phyloP scores from a whole-genome alignment of 2,888 invertebrate species.

The Ichneumoninae sp. region DNA sequence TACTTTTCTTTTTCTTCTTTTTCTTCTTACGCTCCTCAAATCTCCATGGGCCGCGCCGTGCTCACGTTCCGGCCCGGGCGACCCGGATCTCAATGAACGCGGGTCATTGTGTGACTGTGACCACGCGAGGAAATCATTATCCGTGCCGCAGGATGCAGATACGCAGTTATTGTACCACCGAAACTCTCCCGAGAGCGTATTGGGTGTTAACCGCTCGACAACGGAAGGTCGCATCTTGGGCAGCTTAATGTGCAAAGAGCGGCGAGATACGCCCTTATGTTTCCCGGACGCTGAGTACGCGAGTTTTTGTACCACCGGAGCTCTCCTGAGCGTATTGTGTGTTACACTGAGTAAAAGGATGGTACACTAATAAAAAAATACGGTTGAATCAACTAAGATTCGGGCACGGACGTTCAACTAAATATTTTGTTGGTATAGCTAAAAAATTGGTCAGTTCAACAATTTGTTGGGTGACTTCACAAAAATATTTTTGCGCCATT shows the following conservation, averaged over 20 bases:
- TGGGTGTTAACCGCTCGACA: background rate
- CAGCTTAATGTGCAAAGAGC: background rate
- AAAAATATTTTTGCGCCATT: too few relatives aligned
- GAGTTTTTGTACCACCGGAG: background rate
- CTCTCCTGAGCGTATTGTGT: background rate
- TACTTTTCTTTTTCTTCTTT: slow-evolving; percentile 6
- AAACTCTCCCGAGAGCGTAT: background rate
- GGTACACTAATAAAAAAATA: too few relatives aligned
- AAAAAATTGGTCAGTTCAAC: too few relatives aligned
- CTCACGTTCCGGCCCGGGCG: slow-evolving; percentile 9
- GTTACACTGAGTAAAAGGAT: too few relatives aligned
- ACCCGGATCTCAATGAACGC: slow-evolving; percentile 19
- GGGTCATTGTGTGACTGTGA: slow-evolving; percentile 37
- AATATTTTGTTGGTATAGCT: too few relatives aligned
- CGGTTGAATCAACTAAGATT: too few relatives aligned
- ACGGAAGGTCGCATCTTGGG: background rate
- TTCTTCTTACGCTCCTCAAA: slow-evolving; percentile 12
- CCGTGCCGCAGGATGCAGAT: slow-evolving; percentile 29
- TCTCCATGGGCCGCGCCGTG: slow-evolving; percentile 7
- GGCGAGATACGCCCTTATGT: background rate
- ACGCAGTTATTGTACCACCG: slow-evolving; percentile 23
- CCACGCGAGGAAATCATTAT: slow-evolving; percentile 14
- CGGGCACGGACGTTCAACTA: too few relatives aligned
- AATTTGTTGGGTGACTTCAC: too few relatives aligned
- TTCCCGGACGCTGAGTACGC: background rate